A percentile compares a stretch with the other conserved stretches of the same genome.
Conservation (phyloP, 2,797 vertebrate genomes). For the Pampus argenteus region DNA sequence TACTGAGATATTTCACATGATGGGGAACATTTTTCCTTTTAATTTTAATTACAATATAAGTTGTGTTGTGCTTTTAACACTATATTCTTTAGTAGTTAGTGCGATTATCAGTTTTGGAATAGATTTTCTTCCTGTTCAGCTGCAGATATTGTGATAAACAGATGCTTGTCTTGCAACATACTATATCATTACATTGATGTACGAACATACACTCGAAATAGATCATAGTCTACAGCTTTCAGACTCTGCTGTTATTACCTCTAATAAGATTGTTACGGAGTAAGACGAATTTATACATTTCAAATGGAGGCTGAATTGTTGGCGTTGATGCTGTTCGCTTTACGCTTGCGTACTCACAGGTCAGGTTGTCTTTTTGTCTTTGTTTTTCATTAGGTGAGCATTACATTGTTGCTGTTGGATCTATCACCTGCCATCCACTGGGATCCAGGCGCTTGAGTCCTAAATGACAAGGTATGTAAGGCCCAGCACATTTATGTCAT, state of each 20-base stretch:
- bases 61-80: background rate
- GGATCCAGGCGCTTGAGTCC: conserved; percentile 75
- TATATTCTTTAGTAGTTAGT: background rate
- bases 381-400: conserved; percentile 64
- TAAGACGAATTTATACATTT: background rate
- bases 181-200: too few species aligned
- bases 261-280: background rate
- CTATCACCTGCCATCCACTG: conserved; percentile 59
- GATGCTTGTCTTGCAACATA: background rate
- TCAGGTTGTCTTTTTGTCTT: conserved; percentile 1
- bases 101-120: background rate
- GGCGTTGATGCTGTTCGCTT: background rate
- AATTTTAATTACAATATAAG: background rate
- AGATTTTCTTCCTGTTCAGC: background rate
- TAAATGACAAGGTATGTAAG: conserved; percentile 83
- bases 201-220: background rate
- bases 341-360: background rate
- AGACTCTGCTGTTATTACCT: too few species aligned
- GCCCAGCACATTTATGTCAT: background rate
- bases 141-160: background rate
- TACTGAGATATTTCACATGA: background rate
- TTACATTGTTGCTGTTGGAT: conserved; percentile 57
- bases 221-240: too few species aligned
- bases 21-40: background rate
- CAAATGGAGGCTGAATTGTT: background rate